These are phyloP conservation scores for Diplodus sargus DNA, from an alignment of 2,797 vertebrate genomes.

Conservation along the genomic window DNA sequence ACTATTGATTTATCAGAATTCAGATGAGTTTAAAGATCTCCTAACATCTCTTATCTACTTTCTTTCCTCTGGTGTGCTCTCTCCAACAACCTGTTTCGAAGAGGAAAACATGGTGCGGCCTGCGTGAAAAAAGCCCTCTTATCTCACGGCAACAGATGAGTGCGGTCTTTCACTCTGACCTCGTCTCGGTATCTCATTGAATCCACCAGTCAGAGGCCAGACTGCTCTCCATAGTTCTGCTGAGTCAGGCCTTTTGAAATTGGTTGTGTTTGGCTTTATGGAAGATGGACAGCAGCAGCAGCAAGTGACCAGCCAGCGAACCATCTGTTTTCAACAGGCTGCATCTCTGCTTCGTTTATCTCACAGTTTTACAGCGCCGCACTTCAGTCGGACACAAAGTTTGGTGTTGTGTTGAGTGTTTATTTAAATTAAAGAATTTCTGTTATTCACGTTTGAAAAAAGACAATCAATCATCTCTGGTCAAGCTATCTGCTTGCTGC, in stretches of 20 bases:
- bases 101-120: conserved; percentile 42
- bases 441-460: background rate
- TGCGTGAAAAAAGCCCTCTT: conserved; percentile 59
- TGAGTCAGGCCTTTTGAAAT: conserved; percentile 67
- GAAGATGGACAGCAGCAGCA: conserved; percentile 40
- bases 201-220: conserved; percentile 65
- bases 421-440: background rate
- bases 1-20: background rate
- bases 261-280: conserved; percentile 54
- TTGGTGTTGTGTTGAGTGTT: background rate
- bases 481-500: background rate
- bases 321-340: conserved; percentile 45
- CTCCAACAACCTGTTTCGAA: background rate
- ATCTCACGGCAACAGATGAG: conserved; percentile 82
- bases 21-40: background rate
- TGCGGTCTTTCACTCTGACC: conserved; percentile 52
- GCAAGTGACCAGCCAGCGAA: conserved; percentile 12
- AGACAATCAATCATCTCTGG: background rate
- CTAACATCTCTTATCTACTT: background rate
- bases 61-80: background rate
- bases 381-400: background rate
- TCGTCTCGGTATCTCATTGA: conserved; percentile 50
- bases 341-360: background rate
- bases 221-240: conserved; percentile 58
- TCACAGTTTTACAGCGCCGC: background rate